A percentile compares a stretch with the other conserved stretches of the same genome.
Conservation (phyloP, 1,140 invertebrate species). For the Papilio helenus region DNA sequence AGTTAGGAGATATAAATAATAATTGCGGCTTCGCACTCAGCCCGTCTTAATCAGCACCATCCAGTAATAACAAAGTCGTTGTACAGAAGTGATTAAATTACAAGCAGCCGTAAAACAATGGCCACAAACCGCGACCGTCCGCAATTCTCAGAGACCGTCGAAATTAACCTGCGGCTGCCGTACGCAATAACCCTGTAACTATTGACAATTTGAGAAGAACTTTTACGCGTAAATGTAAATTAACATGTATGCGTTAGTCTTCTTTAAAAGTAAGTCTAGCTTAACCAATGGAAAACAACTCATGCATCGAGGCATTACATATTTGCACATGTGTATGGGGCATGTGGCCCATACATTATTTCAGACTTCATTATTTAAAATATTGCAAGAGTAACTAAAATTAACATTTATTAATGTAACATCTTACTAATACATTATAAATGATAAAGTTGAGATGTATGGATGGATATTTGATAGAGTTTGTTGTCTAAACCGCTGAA, state of each 20-base stretch:
- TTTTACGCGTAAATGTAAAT: slow-evolving; percentile 10
- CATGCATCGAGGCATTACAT: too few species aligned
- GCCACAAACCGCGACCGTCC: slow-evolving; percentile 43
- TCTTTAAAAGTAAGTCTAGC: background rate
- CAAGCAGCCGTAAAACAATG: slow-evolving; percentile 53
- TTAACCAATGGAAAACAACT: background rate
- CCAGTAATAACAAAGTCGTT: slow-evolving; percentile 46
- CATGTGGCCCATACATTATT: too few species aligned
- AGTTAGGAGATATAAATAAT: slow-evolving; percentile 36
- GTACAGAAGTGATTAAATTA: slow-evolving; percentile 55
- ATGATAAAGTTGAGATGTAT: too few species aligned
- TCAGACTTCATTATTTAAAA: too few species aligned
- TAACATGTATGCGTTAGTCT: background rate
- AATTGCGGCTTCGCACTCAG: slow-evolving; percentile 36
- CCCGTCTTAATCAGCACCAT: slow-evolving; percentile 47
- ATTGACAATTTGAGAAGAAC: slow-evolving; percentile 5
- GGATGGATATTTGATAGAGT: too few species aligned
- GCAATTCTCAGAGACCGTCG: slow-evolving; percentile 46
- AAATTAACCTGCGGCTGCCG: slow-evolving; percentile 45
- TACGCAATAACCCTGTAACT: slow-evolving; percentile 29
- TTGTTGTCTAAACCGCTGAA: too few species aligned
- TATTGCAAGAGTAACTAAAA: too few species aligned
- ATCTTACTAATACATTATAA: too few species aligned
- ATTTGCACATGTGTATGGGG: too few species aligned
- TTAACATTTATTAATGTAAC: too few species aligned